Evolutionary conservation across 2,888 invertebrate species (phyloP).

Genomic region (Helicoverpa assulta): DNA sequence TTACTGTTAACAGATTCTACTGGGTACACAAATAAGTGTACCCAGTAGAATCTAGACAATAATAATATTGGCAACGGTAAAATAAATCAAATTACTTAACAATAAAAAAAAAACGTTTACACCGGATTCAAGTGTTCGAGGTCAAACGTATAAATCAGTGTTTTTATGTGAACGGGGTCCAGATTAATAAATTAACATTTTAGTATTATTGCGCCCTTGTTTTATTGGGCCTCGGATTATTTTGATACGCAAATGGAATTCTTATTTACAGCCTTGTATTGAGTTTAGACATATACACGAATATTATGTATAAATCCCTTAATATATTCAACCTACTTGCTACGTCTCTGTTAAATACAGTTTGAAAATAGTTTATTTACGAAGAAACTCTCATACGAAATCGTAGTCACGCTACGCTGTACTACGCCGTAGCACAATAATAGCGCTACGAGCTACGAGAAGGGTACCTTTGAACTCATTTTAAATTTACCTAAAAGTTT

Average conservation of each 20-base stretch:
- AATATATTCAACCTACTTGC: no score
- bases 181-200: slow-evolving; percentile 44
- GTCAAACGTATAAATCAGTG: slow-evolving; percentile 25
- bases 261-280: neutral
- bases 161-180: slow-evolving; percentile 17
- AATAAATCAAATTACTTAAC: slow-evolving; percentile 20
- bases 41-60: neutral
- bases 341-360: no score
- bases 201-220: slow-evolving; percentile 39
- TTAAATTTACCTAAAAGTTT: slow-evolving; percentile 3
- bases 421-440: slow-evolving; percentile 28
- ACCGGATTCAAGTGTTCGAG: slow-evolving; percentile 19
- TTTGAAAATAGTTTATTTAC: no score
- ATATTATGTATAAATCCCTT: no score
- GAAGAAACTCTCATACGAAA: neutral
- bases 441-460: neutral
- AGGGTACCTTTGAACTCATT: neutral
- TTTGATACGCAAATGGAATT: slow-evolving; percentile 8
- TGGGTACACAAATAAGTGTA: no score
- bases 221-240: slow-evolving; percentile 26
- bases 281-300: neutral
- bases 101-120: slow-evolving; percentile 4
- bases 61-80: slow-evolving; percentile 11
- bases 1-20: no score
- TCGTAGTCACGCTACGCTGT: slow-evolving; percentile 45